phyloP scores from a whole-genome alignment of 2,888 invertebrate genomes.

The Cantharis flavilabris region DNA sequence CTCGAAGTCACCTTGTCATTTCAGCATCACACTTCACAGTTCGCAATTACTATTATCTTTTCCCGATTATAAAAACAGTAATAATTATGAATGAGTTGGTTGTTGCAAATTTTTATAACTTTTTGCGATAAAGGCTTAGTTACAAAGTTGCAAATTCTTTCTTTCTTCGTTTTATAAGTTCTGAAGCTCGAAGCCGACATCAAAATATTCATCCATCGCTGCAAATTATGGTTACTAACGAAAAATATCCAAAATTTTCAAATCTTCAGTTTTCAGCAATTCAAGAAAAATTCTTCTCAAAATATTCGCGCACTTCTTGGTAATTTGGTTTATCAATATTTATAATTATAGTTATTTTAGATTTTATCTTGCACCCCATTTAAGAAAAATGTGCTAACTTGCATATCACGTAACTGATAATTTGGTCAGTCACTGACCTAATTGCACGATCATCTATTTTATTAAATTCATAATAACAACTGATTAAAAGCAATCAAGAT shows the following conservation, averaged over 20 bases:
- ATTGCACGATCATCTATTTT: not conserved
- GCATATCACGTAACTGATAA: not conserved
- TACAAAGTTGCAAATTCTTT: slow-evolving; percentile 8
- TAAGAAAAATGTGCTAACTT: not conserved
- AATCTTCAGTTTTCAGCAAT: no score
- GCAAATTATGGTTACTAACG: no score
- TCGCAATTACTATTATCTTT: slow-evolving; percentile 19
- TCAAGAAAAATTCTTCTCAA: no score
- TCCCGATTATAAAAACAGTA: slow-evolving; percentile 21
- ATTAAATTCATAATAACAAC: not conserved
- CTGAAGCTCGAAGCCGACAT: no score
- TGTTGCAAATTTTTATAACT: not conserved
- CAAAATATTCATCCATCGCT: no score
- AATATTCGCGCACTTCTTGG: no score
- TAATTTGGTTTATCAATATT: no score
- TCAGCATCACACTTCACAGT: slow-evolving; percentile 21
- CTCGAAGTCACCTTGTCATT: slow-evolving; percentile 40
- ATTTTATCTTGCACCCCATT: not conserved
- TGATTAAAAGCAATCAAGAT: not conserved
- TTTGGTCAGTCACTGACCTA: not conserved
- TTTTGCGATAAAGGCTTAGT: not conserved
- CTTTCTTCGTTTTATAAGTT: no score
- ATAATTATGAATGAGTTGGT: slow-evolving; percentile 11
- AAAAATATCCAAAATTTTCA: no score
- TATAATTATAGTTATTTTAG: no score